Evolutionary conservation across 2,888 invertebrate genomes (phyloP).

Genomic region (Hirtodrosophila trivittata): DNA sequence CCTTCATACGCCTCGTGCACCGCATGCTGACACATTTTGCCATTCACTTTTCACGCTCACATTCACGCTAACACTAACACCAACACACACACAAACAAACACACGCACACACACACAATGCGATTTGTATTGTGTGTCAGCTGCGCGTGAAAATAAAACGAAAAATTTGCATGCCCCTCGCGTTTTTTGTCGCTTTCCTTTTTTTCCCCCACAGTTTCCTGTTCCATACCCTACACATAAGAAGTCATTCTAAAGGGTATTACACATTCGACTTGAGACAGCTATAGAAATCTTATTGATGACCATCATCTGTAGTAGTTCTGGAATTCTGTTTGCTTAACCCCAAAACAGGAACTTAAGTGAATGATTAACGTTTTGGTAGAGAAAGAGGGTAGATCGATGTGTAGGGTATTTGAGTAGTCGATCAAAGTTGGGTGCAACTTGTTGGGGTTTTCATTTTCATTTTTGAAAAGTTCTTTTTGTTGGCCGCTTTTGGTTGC

Average conservation of each 20-base stretch:
- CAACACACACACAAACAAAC: slow-evolving; percentile 10
- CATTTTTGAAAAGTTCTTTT: slow-evolving; percentile 42
- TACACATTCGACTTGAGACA: too few species aligned
- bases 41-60: slow-evolving; percentile 73
- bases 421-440: background rate
- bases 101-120: slow-evolving; percentile 15
- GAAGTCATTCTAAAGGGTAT: background rate
- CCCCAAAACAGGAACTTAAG: too few species aligned
- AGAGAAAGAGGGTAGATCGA: too few species aligned
- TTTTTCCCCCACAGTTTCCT: slow-evolving; percentile 1
- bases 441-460: slow-evolving; percentile 26
- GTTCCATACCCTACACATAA: slow-evolving; percentile 18
- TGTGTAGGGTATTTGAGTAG: slow-evolving; percentile 31
- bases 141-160: slow-evolving; percentile 73
- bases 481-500: slow-evolving; percentile 37
- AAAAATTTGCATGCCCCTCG: slow-evolving; percentile 55
- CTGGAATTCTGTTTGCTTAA: too few species aligned
- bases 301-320: too few species aligned
- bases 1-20: slow-evolving; percentile 26
- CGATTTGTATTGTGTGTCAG: slow-evolving; percentile 59
- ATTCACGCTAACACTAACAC: slow-evolving; percentile 25
- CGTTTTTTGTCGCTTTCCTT: background rate
- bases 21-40: slow-evolving; percentile 64
- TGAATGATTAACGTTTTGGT: too few species aligned
- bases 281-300: too few species aligned